Evolutionary conservation across 2,888 invertebrate species (phyloP), one percentile per base, ranked within the genome.

Genomic region (Molorchus minor): DNA sequence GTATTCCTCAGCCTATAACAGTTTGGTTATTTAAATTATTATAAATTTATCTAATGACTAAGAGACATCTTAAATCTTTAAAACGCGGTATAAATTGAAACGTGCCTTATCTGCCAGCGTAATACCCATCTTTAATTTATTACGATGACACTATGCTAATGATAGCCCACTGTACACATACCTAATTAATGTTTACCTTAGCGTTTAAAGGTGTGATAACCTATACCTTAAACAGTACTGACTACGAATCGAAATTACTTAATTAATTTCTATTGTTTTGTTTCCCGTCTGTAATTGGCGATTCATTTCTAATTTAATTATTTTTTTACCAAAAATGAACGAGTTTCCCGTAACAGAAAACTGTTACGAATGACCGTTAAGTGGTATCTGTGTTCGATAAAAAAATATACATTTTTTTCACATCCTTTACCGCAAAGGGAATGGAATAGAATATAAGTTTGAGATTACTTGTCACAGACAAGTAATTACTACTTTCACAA

Each of bases 241-340:
- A 63, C 68, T 61, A 62, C 55, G 69, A 67, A 71, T 69, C 65
- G 66, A 61, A 67, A 71, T 71, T 62, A 58, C 68, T 69, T 69
- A 67, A 69, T 69, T 71, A 67, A 62, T 53, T 62, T 59, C 43
- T 59, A 54, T 65, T 64, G 64, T 67, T 58, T 56, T 35, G 46
- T 62, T 61, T 62, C 58, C 57, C 58, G 60, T 56, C 49, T 55
- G 36, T 57, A 64, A 61, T 63, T 61, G 65, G 59, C 47, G 38
- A 19, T 16, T 49, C 33, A 56, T 61, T 61, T 58, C 16, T 45
- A 30, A 45, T 45, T 45, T n/a, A 29, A 25, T 45, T 25, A 30
- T 29, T 17, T 41, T 41, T 52, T 41, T 25, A 38, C 52, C 25
- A 41, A 30, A 40, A 49, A n/a, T n/a, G n/a, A n/a, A n/a, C n/a